Conservation (phyloP, 2,888 invertebrate genomes). For the Tricholauxania praeusta region DNA sequence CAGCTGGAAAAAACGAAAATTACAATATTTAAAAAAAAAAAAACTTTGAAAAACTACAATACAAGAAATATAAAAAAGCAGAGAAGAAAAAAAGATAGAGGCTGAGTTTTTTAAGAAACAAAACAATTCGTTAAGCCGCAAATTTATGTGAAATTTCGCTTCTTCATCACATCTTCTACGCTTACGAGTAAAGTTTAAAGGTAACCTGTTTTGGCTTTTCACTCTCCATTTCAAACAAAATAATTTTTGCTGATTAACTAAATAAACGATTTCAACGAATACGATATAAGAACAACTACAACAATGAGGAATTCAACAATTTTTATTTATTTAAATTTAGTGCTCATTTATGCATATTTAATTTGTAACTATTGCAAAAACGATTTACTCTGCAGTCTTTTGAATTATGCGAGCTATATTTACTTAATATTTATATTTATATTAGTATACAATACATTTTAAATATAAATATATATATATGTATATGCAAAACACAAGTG, state of each 20-base stretch:
- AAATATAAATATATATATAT: not conserved
- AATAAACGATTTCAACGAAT: not conserved
- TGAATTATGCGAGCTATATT: constrained; percentile 4
- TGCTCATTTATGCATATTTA: constrained; percentile 8
- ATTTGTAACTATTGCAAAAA: not conserved
- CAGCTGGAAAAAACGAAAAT: not conserved
- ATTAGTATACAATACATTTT: not conserved
- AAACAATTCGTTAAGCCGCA: not conserved
- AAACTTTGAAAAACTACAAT: not conserved
- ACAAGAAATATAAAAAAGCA: not conserved
- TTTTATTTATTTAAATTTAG: constrained; percentile 13
- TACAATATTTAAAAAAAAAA: not conserved
- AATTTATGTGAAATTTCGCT: not conserved
- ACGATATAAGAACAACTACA: not conserved
- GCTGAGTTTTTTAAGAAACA: not conserved
- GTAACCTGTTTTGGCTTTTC: not conserved
- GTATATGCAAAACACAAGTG: too few relatives aligned
- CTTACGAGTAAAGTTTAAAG: not conserved
- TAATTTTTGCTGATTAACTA: not conserved
- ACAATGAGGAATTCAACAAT: not conserved
- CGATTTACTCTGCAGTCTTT: not conserved
- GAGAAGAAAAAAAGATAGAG: not conserved
- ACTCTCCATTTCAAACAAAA: too few relatives aligned
- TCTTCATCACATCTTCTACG: too few relatives aligned
- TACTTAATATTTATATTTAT: constrained; percentile 10